These are phyloP conservation scores for Tetragnatha montana DNA, from an alignment of 2,888 invertebrate species.

Conservation along the genomic window DNA sequence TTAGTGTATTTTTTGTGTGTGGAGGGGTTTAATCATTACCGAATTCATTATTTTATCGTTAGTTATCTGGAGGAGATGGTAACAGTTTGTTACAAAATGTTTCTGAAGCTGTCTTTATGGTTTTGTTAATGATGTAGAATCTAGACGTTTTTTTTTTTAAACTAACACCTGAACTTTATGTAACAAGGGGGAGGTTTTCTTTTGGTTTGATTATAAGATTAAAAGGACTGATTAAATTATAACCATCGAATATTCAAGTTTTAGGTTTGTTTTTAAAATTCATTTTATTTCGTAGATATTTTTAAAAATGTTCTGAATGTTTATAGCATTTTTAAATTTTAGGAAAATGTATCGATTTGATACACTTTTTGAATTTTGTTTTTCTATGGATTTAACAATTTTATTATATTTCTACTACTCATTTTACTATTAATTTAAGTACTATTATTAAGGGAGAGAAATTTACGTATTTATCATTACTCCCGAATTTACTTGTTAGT, in stretches of 20 bases:
- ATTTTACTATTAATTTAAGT: too few relatives aligned
- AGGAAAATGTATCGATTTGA: too few relatives aligned
- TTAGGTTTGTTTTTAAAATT: not conserved
- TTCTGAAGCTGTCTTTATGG: not conserved
- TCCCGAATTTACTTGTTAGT: too few relatives aligned
- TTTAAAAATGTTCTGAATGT: too few relatives aligned
- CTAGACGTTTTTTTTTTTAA: not conserved
- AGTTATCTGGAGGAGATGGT: slow-evolving; percentile 2
- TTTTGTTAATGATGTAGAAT: not conserved
- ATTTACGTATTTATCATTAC: too few relatives aligned
- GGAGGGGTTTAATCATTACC: not conserved
- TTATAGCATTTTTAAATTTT: too few relatives aligned
- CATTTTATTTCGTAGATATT: too few relatives aligned
- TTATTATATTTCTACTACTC: too few relatives aligned
- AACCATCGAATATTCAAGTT: not conserved
- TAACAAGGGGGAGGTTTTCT: not conserved
- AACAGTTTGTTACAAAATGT: not conserved
- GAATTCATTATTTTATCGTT: slow-evolving; percentile 12
- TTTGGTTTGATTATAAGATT: not conserved
- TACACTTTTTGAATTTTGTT: too few relatives aligned
- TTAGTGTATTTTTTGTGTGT: slow-evolving; percentile 1
- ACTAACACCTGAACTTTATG: not conserved
- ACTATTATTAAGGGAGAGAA: too few relatives aligned
- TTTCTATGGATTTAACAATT: too few relatives aligned
- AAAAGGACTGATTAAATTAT: not conserved